phyloP scores from a whole-genome alignment of 2,888 invertebrate species.

The Phyllotreta cruciferae region DNA sequence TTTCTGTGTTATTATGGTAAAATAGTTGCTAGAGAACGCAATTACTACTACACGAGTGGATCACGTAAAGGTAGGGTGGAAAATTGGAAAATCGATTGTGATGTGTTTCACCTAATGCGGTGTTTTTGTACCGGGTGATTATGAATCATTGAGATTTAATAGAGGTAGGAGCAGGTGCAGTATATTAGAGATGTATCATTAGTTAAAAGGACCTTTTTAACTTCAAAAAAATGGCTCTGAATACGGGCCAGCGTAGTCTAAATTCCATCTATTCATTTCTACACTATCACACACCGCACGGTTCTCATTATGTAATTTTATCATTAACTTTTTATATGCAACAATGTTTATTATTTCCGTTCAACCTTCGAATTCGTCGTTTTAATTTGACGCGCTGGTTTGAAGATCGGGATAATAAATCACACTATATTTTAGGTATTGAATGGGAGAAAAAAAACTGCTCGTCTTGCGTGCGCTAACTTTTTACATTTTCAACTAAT shows the following conservation, averaged over 20 bases:
- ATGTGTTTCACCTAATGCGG: background rate
- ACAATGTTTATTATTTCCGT: constrained; percentile 13
- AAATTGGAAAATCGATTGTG: constrained; percentile 21
- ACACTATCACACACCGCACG: too few relatives aligned
- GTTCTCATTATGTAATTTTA: constrained; percentile 3
- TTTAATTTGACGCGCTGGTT: background rate
- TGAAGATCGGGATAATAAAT: constrained; percentile 4
- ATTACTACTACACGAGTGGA: background rate
- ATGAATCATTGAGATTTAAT: too few relatives aligned
- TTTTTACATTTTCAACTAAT: too few relatives aligned
- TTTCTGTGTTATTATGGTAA: too few relatives aligned
- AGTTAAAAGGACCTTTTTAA: too few relatives aligned
- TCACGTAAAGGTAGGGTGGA: constrained; percentile 6
- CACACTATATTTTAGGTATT: background rate
- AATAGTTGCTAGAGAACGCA: constrained; percentile 6
- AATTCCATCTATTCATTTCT: too few relatives aligned
- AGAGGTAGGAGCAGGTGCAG: too few relatives aligned
- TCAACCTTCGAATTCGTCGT: constrained; percentile 9
- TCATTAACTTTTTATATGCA: constrained; percentile 5
- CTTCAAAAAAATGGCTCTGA: too few relatives aligned
- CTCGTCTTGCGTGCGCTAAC: too few relatives aligned
- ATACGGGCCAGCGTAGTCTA: too few relatives aligned
- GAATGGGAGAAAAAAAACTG: too few relatives aligned
- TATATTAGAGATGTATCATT: too few relatives aligned
- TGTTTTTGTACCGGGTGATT: background rate